Evolutionary conservation across 2,797 vertebrate species (phyloP), one percentile per base, ranked within the genome.

Genomic region (Rhabdophis nuchalis): DNA sequence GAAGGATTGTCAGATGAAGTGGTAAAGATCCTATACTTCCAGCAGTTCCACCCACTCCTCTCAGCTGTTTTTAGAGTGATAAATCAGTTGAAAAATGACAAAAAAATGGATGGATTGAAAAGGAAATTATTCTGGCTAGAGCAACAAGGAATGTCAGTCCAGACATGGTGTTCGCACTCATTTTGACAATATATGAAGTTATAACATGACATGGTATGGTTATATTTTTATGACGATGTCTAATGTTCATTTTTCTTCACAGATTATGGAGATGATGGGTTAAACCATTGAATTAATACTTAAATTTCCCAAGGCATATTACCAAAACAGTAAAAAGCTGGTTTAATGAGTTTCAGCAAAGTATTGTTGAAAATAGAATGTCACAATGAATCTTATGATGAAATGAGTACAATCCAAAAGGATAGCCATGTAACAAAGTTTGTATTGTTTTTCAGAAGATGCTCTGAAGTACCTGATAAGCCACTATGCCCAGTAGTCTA

Each of bases 251-350:
- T 87, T 56, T 54, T 27, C 86, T 72, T 2, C 57, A 41, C 10
- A 32, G 18, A 91, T 41, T 54, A 4, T 41, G 57, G 8, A 68
- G 52, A 27, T 13, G 27, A 9, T 52, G 7, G 29, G 10, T 77
- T 91, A 29, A 77, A 87, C 54, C 54, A 90, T 52, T 85, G 50
- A 72, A 36, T 36, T 36, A 72, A 72, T 72, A 16, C 32, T 56
- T 64, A 54, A 16, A 89, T 92, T 92, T 61, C 77, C 16, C 52
- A n/a, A 0, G 25, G 60, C 18, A 50, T 25, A 20, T 20, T 56
- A 86, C 29, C 52, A 11, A 86, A 68, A 54, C 32, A 92, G n/a
- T 92, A 85, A 92, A 92, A 89, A 85, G 27, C 16, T 56, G 36
- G 27, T 57, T 89, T 77, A 89, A 89, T 68, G 25, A 68, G 82